phyloP scores from a whole-genome alignment of 2,113 vertebrate species.

The Equus quagga region DNA sequence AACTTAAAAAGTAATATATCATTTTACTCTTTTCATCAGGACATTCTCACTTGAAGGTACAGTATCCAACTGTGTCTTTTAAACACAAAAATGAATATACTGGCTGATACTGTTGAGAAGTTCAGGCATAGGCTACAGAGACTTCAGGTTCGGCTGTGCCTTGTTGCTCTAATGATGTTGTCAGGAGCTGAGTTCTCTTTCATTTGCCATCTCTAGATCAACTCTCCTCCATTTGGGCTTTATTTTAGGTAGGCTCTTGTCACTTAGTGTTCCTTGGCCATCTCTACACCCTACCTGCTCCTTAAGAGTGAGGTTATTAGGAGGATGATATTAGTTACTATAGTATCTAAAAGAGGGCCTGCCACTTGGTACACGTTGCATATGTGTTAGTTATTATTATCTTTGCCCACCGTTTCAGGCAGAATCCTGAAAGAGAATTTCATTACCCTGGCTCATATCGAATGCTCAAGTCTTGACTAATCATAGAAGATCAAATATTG shows the following conservation, averaged over 20 bases:
- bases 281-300: not conserved
- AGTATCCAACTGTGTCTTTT: not conserved
- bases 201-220: not conserved
- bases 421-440: not conserved
- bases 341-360: not conserved
- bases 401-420: not conserved
- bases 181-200: not conserved
- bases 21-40: not conserved
- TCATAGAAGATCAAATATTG: not conserved
- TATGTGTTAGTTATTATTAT: not conserved
- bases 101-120: not conserved
- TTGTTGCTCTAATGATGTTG: not conserved
- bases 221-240: not conserved
- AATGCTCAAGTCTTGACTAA: not conserved
- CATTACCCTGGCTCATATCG: not conserved
- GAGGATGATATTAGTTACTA: not conserved
- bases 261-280: not conserved
- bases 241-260: not conserved
- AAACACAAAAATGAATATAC: not conserved
- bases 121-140: not conserved
- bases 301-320: not conserved
- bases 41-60: not conserved
- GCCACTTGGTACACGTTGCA: not conserved
- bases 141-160: not conserved
- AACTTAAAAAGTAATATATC: not conserved